Conservation (phyloP, 2,797 vertebrate species). For the Sebastes kiyomatsui region DNA sequence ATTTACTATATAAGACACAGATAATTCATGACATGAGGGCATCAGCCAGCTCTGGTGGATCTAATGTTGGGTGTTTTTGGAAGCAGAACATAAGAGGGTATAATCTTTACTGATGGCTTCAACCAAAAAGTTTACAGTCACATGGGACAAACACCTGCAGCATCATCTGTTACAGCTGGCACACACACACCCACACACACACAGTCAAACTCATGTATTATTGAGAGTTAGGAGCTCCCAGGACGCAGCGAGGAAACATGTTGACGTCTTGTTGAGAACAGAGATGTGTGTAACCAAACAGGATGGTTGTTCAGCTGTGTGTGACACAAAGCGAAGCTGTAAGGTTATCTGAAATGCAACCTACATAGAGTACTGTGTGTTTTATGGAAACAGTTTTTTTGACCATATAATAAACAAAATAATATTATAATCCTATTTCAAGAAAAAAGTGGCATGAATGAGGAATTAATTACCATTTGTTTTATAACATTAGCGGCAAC, state of each 20-base stretch:
- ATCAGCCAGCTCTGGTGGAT: not conserved
- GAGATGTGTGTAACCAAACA: slow-evolving; percentile 6
- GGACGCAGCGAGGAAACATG: not conserved
- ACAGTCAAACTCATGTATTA: slow-evolving; percentile 39
- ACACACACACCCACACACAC: slow-evolving; percentile 10
- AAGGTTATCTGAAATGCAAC: not conserved
- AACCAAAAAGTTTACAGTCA: not conserved
- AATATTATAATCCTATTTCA: not conserved
- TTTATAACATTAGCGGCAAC: not conserved
- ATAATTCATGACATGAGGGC: not conserved
- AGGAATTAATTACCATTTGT: not conserved
- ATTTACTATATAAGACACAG: not conserved
- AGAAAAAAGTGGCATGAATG: not conserved
- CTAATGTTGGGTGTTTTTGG: not conserved
- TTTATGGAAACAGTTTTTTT: no score
- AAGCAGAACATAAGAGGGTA: not conserved
- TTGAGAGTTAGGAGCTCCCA: slow-evolving; percentile 36
- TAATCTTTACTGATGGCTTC: not conserved
- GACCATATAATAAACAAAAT: not conserved
- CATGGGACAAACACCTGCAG: not conserved
- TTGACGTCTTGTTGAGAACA: not conserved
- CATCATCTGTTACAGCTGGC: slow-evolving; percentile 22
- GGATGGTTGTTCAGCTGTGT: slow-evolving; percentile 21
- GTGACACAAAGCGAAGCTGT: slow-evolving; percentile 18
- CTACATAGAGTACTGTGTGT: not conserved